A percentile compares a stretch with the other conserved stretches of the same genome.
phyloP scores from a whole-genome alignment of 2,113 vertebrate species.

The Lampris megalopsis region DNA sequence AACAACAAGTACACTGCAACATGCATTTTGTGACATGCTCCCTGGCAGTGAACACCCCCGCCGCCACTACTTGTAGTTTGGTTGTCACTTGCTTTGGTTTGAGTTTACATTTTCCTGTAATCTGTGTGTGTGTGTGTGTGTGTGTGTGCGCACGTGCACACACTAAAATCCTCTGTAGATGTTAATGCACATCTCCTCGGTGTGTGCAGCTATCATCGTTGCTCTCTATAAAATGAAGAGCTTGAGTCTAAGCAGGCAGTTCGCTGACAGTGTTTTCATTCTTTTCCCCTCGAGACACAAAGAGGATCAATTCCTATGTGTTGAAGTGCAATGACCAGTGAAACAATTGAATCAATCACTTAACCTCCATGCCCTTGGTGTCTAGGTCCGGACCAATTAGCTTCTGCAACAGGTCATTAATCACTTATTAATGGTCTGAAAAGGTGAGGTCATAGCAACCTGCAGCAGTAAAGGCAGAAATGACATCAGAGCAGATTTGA shows the following conservation, averaged over 20 bases:
- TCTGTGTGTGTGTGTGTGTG: constrained; percentile 7
- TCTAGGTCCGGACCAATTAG: constrained; percentile 44
- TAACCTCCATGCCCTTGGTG: constrained; percentile 16
- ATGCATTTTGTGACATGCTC: background rate
- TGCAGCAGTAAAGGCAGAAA: constrained; percentile 13
- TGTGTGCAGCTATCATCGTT: background rate
- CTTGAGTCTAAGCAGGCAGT: background rate
- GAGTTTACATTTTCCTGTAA: constrained; percentile 28
- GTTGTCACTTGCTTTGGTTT: constrained; percentile 2
- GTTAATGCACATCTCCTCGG: background rate
- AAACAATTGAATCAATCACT: constrained; percentile 37
- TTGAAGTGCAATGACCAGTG: constrained; percentile 15
- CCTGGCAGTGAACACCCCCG: constrained; percentile 13
- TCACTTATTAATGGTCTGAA: constrained; percentile 25
- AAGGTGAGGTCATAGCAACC: constrained; percentile 10
- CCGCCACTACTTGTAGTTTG: background rate
- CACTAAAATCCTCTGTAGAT: background rate
- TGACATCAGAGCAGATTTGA: background rate
- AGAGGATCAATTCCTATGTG: background rate
- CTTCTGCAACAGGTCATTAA: constrained; percentile 30
- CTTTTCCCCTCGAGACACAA: constrained; percentile 21
- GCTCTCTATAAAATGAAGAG: constrained; percentile 18
- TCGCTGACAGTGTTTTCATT: constrained; percentile 20
- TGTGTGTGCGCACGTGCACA: background rate
- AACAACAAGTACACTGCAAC: background rate